Evolutionary conservation across 1,140 invertebrate species (phyloP).

Genomic region (Drosophila ficusphila): DNA sequence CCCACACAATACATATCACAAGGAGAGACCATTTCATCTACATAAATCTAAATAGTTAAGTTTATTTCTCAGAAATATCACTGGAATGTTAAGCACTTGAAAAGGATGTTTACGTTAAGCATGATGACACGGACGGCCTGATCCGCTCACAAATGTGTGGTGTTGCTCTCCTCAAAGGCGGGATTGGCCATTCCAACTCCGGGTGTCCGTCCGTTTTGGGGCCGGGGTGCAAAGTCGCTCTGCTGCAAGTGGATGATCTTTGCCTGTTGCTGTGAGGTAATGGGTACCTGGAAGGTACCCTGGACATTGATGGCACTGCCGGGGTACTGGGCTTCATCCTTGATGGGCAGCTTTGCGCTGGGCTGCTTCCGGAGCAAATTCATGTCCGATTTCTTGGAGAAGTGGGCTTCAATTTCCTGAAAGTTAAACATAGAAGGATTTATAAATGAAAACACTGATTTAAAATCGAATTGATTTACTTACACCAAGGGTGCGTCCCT

Average conservation of each 20-base stretch:
- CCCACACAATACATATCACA: neutral
- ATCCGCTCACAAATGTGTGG: constrained; percentile 70
- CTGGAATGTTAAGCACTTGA: constrained; percentile 39
- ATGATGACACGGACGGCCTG: constrained; percentile 7
- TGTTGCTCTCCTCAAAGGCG: constrained; percentile 76
- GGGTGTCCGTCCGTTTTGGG: neutral
- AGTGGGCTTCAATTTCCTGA: constrained; percentile 90
- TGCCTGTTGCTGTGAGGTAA: constrained; percentile 63
- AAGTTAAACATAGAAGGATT: neutral
- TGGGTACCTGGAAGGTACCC: constrained; percentile 69
- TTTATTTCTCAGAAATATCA: constrained; percentile 73
- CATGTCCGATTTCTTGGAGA: constrained; percentile 84
- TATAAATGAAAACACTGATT: neutral
- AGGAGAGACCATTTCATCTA: neutral
- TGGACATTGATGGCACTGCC: constrained; percentile 58
- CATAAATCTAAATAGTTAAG: constrained; percentile 36
- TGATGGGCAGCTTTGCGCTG: constrained; percentile 16
- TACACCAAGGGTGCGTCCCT: constrained; percentile 89
- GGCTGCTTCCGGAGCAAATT: constrained; percentile 64
- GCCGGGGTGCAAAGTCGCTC: constrained; percentile 68
- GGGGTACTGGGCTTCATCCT: constrained; percentile 26
- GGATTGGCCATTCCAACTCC: constrained; percentile 53
- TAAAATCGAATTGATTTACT: constrained; percentile 13
- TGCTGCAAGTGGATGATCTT: constrained; percentile 81
- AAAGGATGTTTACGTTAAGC: constrained; percentile 26